These are phyloP conservation scores for Dysmachus trigonus DNA, from an alignment of 2,888 invertebrate genomes.

Conservation along the genomic window DNA sequence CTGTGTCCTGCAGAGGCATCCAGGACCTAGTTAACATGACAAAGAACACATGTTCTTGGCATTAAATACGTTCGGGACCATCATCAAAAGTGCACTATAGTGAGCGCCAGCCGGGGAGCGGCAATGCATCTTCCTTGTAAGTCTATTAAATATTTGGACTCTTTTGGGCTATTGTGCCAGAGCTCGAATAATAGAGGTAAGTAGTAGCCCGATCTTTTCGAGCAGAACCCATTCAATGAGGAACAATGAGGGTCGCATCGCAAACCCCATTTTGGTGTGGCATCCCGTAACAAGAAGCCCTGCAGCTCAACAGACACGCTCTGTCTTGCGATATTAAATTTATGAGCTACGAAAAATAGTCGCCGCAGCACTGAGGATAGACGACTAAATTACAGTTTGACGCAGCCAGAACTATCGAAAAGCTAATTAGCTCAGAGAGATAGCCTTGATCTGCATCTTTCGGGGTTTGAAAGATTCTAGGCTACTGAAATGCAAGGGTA, in stretches of 20 bases:
- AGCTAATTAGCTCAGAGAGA: background rate
- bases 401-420: background rate
- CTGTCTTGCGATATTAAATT: background rate
- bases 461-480: background rate
- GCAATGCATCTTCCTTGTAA: background rate
- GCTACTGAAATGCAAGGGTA: background rate
- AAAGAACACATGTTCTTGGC: constrained; percentile 27
- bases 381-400: background rate
- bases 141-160: constrained; percentile 8
- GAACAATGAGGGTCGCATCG: background rate
- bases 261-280: background rate
- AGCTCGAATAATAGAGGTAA: background rate
- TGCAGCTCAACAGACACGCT: background rate
- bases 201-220: background rate
- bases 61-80: background rate
- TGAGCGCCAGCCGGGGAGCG: background rate
- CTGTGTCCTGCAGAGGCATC: background rate
- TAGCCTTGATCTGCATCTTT: background rate
- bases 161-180: background rate
- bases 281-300: background rate
- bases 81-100: background rate
- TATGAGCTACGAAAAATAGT: background rate
- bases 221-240: background rate
- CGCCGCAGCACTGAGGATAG: background rate
- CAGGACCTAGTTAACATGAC: constrained; percentile 12